phyloP scores from a whole-genome alignment of 1,140 invertebrate species.

The Lasioglossum albipes region DNA sequence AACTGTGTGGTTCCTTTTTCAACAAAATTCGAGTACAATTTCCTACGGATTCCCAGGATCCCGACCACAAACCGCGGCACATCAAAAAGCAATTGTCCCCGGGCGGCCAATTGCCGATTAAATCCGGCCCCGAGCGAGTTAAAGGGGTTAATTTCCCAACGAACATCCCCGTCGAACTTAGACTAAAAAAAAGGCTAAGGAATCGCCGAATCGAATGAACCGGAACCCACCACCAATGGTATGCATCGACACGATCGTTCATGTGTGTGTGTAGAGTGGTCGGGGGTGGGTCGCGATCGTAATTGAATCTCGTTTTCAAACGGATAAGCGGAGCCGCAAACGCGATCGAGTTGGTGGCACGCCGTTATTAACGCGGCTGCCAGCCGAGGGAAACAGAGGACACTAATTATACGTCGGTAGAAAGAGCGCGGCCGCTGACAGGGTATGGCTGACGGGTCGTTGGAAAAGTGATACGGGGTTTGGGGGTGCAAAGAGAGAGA shows the following conservation, averaged over 20 bases:
- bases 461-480: conserved; percentile 35
- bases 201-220: not conserved
- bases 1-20: too few relatives aligned
- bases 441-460: conserved; percentile 28
- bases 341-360: conserved; percentile 56
- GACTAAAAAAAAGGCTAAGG: not conserved
- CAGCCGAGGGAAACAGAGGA: conserved; percentile 63
- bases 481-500: not conserved
- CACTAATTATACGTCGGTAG: conserved; percentile 69
- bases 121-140: too few relatives aligned
- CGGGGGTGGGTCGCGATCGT: conserved; percentile 57
- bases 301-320: conserved; percentile 71
- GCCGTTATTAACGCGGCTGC: conserved; percentile 64
- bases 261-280: too few relatives aligned
- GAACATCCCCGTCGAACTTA: not conserved
- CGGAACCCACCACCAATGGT: not conserved
- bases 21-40: too few relatives aligned
- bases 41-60: too few relatives aligned
- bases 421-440: conserved; percentile 30
- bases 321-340: conserved; percentile 67
- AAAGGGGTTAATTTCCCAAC: too few relatives aligned
- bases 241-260: not conserved
- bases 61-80: too few relatives aligned
- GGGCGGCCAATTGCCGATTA: too few relatives aligned
- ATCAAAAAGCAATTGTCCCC: too few relatives aligned